These are phyloP conservation scores for Hiodon alosoides DNA, from an alignment of 2,113 vertebrate genomes.

Conservation along the genomic window DNA sequence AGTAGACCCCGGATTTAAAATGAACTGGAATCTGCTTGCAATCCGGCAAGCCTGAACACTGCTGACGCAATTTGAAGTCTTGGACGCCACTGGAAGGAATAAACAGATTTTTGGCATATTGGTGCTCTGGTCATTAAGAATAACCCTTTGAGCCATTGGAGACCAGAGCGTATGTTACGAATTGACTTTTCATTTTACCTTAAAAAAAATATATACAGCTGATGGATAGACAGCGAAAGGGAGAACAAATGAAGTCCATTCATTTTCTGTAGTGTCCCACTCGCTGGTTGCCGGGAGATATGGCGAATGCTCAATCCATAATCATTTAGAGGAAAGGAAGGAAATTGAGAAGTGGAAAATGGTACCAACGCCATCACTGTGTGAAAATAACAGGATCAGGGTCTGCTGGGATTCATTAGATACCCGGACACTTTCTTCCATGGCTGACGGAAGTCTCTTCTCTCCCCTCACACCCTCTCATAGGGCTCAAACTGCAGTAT, in stretches of 20 bases:
- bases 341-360: slow-evolving; percentile 46
- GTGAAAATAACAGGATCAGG: slow-evolving; percentile 63
- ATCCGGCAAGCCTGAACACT: too few species aligned
- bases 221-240: slow-evolving; percentile 45
- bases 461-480: not conserved
- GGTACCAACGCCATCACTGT: slow-evolving; percentile 51
- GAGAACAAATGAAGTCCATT: slow-evolving; percentile 61
- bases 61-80: too few species aligned
- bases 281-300: not conserved
- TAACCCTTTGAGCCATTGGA: not conserved
- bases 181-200: slow-evolving; percentile 38
- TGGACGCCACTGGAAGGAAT: not conserved
- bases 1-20: too few species aligned
- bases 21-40: too few species aligned
- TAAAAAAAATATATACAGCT: slow-evolving; percentile 35
- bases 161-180: slow-evolving; percentile 27
- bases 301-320: slow-evolving; percentile 53
- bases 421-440: slow-evolving; percentile 39
- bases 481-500: too few species aligned
- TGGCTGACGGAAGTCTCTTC: not conserved
- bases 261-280: slow-evolving; percentile 46
- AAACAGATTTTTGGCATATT: not conserved
- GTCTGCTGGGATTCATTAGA: slow-evolving; percentile 56
- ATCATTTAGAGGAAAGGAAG: slow-evolving; percentile 56
- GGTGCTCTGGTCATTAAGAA: not conserved